These are phyloP conservation scores for Drosophila birchii DNA, from an alignment of 2,888 invertebrate species.

Conservation along the genomic window DNA sequence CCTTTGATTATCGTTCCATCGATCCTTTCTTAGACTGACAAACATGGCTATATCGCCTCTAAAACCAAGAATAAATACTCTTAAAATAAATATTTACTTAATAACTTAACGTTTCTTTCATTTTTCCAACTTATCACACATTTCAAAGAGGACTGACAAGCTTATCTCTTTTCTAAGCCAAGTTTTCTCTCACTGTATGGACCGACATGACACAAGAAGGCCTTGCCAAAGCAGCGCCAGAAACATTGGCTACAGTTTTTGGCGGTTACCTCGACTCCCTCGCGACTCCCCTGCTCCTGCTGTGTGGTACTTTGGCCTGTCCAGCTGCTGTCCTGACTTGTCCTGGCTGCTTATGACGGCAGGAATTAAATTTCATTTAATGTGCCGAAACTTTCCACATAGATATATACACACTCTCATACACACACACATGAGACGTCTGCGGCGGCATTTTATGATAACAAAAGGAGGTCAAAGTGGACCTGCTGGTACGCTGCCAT, in stretches of 20 bases:
- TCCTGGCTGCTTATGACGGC: conserved; percentile 73
- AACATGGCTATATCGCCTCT: not conserved
- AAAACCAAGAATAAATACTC: not conserved
- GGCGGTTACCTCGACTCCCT: conserved; percentile 49
- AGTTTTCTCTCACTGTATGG: not conserved
- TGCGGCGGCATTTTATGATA: conserved; percentile 72
- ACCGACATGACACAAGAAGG: conserved; percentile 59
- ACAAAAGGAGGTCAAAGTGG: conserved; percentile 73
- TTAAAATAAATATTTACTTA: not conserved
- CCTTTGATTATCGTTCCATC: not conserved
- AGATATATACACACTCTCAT: conserved; percentile 50
- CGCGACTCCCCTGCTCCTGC: conserved; percentile 18
- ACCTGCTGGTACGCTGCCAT: conserved; percentile 34
- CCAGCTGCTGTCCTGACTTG: conserved; percentile 58
- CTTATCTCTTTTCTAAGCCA: not conserved
- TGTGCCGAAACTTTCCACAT: conserved; percentile 73
- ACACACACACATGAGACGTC: conserved; percentile 30
- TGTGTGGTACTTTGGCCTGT: conserved; percentile 61
- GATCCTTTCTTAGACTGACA: not conserved
- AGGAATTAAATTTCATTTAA: conserved; percentile 79
- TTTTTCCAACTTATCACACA: too few relatives aligned
- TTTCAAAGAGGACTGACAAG: not conserved
- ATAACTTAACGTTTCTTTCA: not conserved
- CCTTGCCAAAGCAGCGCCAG: conserved; percentile 53
- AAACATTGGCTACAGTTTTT: conserved; percentile 59